Percentiles rank a stretch among this genome's conserved stretches.
Evolutionary conservation across 2,888 invertebrate genomes (phyloP).

Genomic region (Patella depressa): DNA sequence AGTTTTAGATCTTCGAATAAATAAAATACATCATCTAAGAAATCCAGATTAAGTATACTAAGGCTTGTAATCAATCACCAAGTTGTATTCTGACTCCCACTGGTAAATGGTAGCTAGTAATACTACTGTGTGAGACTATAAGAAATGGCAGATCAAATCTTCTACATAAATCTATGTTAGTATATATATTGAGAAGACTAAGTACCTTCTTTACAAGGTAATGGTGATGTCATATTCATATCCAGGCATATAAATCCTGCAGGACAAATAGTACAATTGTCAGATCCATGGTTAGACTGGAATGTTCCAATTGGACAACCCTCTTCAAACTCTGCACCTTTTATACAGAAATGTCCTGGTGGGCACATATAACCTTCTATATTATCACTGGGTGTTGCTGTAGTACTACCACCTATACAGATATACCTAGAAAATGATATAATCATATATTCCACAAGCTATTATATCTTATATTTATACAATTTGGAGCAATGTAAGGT

Average conservation of each 20-base stretch:
- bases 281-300: conserved; percentile 59
- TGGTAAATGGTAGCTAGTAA: too few relatives aligned
- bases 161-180: too few relatives aligned
- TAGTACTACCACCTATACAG: conserved; percentile 63
- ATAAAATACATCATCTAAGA: too few relatives aligned
- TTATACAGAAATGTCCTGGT: conserved; percentile 62
- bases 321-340: conserved; percentile 55
- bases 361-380: conserved; percentile 64
- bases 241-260: conserved; percentile 63
- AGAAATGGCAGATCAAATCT: too few relatives aligned
- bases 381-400: conserved; percentile 57
- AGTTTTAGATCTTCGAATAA: too few relatives aligned
- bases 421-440: conserved; percentile 54
- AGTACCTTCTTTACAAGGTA: conserved; percentile 60
- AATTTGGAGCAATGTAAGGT: too few relatives aligned
- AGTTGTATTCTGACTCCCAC: too few relatives aligned
- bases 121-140: too few relatives aligned
- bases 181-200: too few relatives aligned
- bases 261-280: conserved; percentile 61
- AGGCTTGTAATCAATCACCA: too few relatives aligned
- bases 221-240: conserved; percentile 62
- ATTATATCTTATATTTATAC: not conserved
- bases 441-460: not conserved
- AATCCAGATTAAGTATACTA: too few relatives aligned
- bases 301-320: conserved; percentile 67